A percentile compares a stretch with the other conserved stretches of the same genome.
Evolutionary conservation across 2,797 vertebrate species (phyloP).

Genomic region (Pipistrellus pipistrellus): DNA sequence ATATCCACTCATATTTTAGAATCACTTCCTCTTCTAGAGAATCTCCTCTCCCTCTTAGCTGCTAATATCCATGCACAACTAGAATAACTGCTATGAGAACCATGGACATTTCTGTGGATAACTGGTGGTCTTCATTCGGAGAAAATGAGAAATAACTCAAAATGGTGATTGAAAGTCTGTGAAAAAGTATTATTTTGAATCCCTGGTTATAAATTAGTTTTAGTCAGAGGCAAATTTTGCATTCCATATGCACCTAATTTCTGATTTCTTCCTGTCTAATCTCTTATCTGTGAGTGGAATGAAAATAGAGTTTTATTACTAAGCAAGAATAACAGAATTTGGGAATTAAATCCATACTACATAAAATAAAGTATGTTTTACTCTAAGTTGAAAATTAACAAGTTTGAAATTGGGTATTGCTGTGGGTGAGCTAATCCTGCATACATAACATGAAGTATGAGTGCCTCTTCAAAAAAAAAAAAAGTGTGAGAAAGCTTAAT

Average conservation of each 20-base stretch:
- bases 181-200: not conserved
- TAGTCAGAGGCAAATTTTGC: not conserved
- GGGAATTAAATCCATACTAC: not conserved
- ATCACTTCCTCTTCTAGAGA: not conserved
- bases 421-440: not conserved
- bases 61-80: not conserved
- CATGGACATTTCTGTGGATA: not conserved
- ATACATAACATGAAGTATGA: not conserved
- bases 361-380: not conserved
- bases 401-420: not conserved
- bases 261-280: not conserved
- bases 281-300: not conserved
- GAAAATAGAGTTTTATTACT: not conserved
- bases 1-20: not conserved
- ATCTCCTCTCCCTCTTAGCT: not conserved
- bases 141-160: conserved; percentile 1
- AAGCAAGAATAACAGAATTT: not conserved
- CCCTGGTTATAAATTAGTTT: not conserved
- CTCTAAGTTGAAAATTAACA: not conserved
- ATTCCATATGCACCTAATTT: not conserved
- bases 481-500: conserved; percentile 65
- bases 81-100: not conserved
- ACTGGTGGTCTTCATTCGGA: not conserved
- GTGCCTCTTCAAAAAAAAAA: not conserved
- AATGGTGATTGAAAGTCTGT: not conserved